Conservation (phyloP, 2,797 vertebrate genomes). For the Australoheros facetus region DNA sequence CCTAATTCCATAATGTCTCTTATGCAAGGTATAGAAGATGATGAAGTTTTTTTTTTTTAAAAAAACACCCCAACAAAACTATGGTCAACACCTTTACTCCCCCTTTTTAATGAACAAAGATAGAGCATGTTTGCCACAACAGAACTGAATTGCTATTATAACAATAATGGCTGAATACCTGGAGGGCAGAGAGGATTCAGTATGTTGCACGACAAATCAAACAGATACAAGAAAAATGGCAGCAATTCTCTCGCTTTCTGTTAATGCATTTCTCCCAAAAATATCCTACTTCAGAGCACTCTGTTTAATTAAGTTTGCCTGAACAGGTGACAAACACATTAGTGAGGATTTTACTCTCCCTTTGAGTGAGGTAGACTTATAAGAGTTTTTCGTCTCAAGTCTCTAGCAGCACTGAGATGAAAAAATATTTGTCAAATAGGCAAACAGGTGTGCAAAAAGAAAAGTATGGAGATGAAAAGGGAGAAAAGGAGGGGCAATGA, state of each 20-base stretch:
- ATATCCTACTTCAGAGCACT: conserved; percentile 1
- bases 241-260: conserved; percentile 4
- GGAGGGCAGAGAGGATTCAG: neutral
- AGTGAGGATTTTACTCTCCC: neutral
- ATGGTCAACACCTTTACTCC: neutral
- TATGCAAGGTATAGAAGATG: neutral
- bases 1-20: neutral
- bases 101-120: neutral
- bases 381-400: conserved; percentile 7
- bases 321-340: conserved; percentile 26
- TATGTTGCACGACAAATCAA: conserved; percentile 29
- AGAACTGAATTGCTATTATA: neutral
- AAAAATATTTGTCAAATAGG: conserved; percentile 14
- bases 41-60: no score
- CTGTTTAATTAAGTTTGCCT: conserved; percentile 35
- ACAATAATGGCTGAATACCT: conserved; percentile 10
- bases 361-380: conserved; percentile 4
- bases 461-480: neutral
- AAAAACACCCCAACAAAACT: neutral
- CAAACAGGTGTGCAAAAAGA: conserved; percentile 41
- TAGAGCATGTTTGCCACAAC: conserved; percentile 4
- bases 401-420: conserved; percentile 1
- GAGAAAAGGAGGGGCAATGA: neutral
- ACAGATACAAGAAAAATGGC: conserved; percentile 4
- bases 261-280: neutral